Evolutionary conservation across 1,140 invertebrate species (phyloP), one percentile per base, ranked within the genome.

Genomic region (Gonatopus flavifemur): DNA sequence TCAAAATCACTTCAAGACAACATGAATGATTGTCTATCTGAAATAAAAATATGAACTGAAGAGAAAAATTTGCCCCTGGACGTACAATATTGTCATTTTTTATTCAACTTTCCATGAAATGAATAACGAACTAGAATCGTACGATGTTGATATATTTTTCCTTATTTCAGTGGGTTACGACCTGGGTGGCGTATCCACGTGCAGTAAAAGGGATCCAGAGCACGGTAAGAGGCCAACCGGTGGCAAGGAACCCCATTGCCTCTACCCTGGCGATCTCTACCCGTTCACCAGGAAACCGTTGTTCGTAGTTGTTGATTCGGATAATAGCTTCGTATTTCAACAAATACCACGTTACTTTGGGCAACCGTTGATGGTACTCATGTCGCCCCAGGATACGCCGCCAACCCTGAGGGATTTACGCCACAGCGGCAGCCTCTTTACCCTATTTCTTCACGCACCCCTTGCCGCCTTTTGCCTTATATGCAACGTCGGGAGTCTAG

Each of bases 271-370:
- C 36, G 94, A 97, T 74, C 77, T 97, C 19, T 91, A 93, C 74
- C 90, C 93, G 1, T 96, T 93, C 76, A 94, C 91, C 4, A 84
- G 94, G 54, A 88, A 94, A 67, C 95, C 94, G 15, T 81, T 97
- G 30, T 96, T 97, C 78, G 82, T 98, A 35, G 90, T 98, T 53
- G 87, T 98, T 49, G 95, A 98, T 76, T 96, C 93, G 62, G 91
- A 97, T 77, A 97, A 96, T 79, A 94, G 92, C 69, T 92, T 90
- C 74, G 90, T 93, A 49, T 98, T 97, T 80, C 88, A 93, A 80
- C 87, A 93, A 71, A 89, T 97, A 69, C 91, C 93, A 19, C 86
- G 88, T 52, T 89, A 93, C 68, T 98, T 98, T 80, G 94, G 93
- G 12, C 93, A 96, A 72, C 94, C 95, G n/a, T 78, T 97, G 47